Percentiles rank a stretch among this genome's conserved stretches.
phyloP scores from a whole-genome alignment of 2,888 invertebrate genomes.

The Rhaphigaster nebulosa region DNA sequence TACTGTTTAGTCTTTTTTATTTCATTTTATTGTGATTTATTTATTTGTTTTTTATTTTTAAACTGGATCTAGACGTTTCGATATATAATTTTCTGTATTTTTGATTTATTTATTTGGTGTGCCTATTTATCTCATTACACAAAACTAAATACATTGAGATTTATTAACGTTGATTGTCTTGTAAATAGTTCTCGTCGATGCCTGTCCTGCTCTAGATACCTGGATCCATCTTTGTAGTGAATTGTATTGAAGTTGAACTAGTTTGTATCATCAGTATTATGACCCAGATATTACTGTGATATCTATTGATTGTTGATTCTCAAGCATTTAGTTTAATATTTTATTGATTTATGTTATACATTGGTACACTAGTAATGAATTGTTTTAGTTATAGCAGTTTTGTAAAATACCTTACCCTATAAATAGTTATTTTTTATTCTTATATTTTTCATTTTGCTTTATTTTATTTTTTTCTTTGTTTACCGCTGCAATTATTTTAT shows the following conservation, averaged over 20 bases:
- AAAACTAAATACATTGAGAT: too few species aligned
- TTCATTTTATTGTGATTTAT: not conserved
- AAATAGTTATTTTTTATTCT: too few species aligned
- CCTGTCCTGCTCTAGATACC: not conserved
- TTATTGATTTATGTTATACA: too few species aligned
- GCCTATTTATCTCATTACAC: too few species aligned
- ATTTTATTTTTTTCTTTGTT: too few species aligned
- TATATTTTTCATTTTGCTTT: too few species aligned
- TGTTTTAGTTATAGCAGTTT: too few species aligned
- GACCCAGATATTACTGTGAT: not conserved
- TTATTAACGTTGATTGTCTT: not conserved
- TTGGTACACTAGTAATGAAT: too few species aligned
- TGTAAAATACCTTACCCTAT: too few species aligned
- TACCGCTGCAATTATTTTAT: too few species aligned
- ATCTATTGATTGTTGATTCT: not conserved
- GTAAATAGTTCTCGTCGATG: not conserved
- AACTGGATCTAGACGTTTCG: not conserved
- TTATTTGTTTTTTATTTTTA: not conserved
- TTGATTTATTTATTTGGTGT: not conserved
- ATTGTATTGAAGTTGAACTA: not conserved
- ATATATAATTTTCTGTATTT: not conserved
- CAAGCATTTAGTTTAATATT: too few species aligned
- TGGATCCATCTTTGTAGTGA: not conserved
- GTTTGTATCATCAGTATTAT: not conserved
- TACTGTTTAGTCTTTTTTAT: not conserved